These are phyloP conservation scores for Melikaiella ostensackeni DNA, from an alignment of 2,888 invertebrate species.

Conservation along the genomic window DNA sequence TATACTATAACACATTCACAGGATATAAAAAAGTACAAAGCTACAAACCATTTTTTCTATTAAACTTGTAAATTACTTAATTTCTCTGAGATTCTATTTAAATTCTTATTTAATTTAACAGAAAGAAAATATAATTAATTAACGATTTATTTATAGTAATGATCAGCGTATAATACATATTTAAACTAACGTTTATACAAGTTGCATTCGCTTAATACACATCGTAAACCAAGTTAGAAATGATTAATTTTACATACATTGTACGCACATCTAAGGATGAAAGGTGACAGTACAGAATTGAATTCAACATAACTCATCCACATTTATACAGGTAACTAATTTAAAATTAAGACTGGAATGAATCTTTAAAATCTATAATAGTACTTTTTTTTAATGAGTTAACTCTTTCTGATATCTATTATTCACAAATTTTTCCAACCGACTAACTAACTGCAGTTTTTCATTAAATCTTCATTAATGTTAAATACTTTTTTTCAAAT, in stretches of 20 bases:
- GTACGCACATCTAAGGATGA: constrained; percentile 28
- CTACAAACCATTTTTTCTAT: background rate
- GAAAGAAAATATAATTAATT: constrained; percentile 9
- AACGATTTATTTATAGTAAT: constrained; percentile 35
- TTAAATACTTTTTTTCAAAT: constrained; percentile 8
- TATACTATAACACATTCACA: too few relatives aligned
- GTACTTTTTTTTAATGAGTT: background rate
- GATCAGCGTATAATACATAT: constrained; percentile 29
- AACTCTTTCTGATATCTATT: background rate
- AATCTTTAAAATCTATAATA: constrained; percentile 3
- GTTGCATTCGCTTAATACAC: constrained; percentile 21
- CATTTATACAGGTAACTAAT: constrained; percentile 6
- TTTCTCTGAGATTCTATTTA: background rate
- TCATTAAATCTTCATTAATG: background rate
- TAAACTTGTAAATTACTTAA: background rate
- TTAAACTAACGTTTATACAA: constrained; percentile 28
- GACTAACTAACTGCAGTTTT: background rate
- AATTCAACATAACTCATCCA: background rate
- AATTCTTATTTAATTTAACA: background rate
- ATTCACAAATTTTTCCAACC: background rate
- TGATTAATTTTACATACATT: constrained; percentile 30
- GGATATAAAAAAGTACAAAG: background rate
- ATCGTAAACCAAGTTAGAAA: constrained; percentile 22
- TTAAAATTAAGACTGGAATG: constrained; percentile 34
- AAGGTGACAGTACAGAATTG: constrained; percentile 22